Conservation (phyloP, 2,797 vertebrate species). For the Tragopan temminckii region DNA sequence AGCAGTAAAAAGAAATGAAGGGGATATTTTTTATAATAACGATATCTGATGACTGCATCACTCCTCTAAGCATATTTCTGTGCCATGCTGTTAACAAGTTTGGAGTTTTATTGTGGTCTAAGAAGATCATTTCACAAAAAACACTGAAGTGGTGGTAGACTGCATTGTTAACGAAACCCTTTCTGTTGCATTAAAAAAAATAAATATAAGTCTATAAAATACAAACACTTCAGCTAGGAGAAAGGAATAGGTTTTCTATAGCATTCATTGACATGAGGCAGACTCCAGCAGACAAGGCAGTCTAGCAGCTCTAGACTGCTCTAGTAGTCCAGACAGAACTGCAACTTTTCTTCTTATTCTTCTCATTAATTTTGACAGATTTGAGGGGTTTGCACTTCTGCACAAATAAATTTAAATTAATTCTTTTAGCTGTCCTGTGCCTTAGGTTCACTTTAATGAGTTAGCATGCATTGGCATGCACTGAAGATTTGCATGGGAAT, state of each 20-base stretch:
- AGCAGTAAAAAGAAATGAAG: conserved; percentile 10
- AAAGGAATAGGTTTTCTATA: conserved; percentile 7
- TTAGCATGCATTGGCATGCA: not conserved
- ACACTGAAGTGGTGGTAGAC: not conserved
- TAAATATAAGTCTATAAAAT: not conserved
- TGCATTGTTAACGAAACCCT: not conserved
- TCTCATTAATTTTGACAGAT: conserved; percentile 76
- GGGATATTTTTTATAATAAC: not conserved
- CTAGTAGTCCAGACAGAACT: conserved; percentile 51
- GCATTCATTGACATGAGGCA: conserved; percentile 5
- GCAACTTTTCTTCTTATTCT: conserved; percentile 52
- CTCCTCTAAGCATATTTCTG: not conserved
- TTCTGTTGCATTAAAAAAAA: not conserved
- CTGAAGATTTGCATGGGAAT: not conserved
- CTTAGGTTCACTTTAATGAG: not conserved
- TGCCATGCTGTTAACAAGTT: not conserved
- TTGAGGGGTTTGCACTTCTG: conserved; percentile 64
- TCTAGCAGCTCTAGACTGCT: not conserved
- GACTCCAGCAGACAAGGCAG: conserved; percentile 34
- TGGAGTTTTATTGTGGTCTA: not conserved
- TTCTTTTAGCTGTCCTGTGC: not conserved
- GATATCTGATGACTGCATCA: not conserved
- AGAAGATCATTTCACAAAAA: not conserved
- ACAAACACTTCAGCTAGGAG: not conserved
- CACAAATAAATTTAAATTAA: conserved; percentile 53